Base-by-base conservation (phyloP, 1,140 invertebrate genomes). In the Meloidogyne exigua region DNA sequence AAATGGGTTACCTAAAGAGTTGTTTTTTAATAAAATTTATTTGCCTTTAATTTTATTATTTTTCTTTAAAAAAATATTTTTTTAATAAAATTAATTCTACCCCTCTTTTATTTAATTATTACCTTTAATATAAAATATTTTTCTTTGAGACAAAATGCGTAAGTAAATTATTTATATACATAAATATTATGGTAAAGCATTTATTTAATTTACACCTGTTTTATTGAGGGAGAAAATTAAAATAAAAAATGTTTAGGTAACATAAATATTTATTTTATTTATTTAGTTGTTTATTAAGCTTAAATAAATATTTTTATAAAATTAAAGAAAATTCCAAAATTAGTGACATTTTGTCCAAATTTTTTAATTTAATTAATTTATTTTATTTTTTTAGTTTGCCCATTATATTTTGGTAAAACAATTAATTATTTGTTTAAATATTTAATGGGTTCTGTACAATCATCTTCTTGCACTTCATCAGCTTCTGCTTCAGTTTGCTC, bases 391-490 rank as follows among this genome's bases (percentile, higher is more conserved):
- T 36, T n/a, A 73, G 72, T 73, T 26, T 73, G 72, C 2, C 57
- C 72, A 4, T 26, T 21, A 25, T 28, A 44, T 18, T 28, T 73
- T 64, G 72, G 72, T 5, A n/a, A 49, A 36, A 65, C 28, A 39
- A 28, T 73, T 18, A 49, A 65, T 36, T 36, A 57, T 36, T 32
- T 73, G 15, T 15, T 73, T 26, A 65, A 73, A 21, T 32, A 32
- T 26, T 13, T 73, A 15, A 73, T 73, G 72, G 72, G 72, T 15
- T 23, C 72, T 28, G 72, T 39, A 36, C 72, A 73, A 15, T 73
- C 72, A 11, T 76, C 75, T 28, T 49, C 75, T 72, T 57, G 49
- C 10, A 42, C 69, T 39, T 63, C 75, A n/a, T 72, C 75, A 1
- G 11, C 75, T 1, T 72, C 75, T 36, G 21, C 32, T 57, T 76